Evolutionary conservation across 1,140 invertebrate species (phyloP).

Genomic region (Bombyx mori): DNA sequence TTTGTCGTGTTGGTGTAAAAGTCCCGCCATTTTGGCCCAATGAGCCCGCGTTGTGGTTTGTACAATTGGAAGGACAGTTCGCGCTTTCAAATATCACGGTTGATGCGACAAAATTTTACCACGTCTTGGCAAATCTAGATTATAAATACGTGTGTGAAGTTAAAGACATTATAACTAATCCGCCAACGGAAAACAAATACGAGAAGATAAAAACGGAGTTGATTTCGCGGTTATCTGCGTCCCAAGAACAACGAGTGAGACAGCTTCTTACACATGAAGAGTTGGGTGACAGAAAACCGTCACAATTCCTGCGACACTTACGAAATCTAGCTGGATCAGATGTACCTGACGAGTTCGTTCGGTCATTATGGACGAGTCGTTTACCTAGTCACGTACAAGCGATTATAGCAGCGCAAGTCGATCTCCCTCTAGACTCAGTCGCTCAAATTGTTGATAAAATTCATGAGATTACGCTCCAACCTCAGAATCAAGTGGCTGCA

Average conservation of each 20-base stretch:
- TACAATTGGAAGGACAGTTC: slow-evolving; percentile 11
- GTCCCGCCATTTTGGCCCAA: slow-evolving; percentile 22
- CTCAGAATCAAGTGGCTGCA: background rate
- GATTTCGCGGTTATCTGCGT: slow-evolving; percentile 11
- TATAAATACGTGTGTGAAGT: slow-evolving; percentile 5
- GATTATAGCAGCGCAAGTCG: background rate
- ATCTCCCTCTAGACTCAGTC: background rate
- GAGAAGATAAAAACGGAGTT: slow-evolving; percentile 11
- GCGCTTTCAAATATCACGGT: slow-evolving; percentile 11
- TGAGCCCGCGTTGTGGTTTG: background rate
- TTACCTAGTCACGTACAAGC: background rate
- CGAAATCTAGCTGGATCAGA: background rate
- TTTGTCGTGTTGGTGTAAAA: slow-evolving; percentile 4
- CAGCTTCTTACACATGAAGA: slow-evolving; percentile 11
- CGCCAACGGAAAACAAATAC: slow-evolving; percentile 7
- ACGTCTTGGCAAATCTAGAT: slow-evolving; percentile 10
- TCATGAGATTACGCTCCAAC: background rate
- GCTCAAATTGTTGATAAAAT: background rate
- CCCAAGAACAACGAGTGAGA: slow-evolving; percentile 4
- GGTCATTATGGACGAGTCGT: background rate
- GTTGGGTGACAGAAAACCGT: slow-evolving; percentile 9
- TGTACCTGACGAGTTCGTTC: background rate
- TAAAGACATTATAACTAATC: slow-evolving; percentile 9
- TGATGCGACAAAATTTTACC: slow-evolving; percentile 16
- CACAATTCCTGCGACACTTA: slow-evolving; percentile 10